Evolutionary conservation across 2,888 invertebrate species (phyloP).

Genomic region (Dryococelus australis): DNA sequence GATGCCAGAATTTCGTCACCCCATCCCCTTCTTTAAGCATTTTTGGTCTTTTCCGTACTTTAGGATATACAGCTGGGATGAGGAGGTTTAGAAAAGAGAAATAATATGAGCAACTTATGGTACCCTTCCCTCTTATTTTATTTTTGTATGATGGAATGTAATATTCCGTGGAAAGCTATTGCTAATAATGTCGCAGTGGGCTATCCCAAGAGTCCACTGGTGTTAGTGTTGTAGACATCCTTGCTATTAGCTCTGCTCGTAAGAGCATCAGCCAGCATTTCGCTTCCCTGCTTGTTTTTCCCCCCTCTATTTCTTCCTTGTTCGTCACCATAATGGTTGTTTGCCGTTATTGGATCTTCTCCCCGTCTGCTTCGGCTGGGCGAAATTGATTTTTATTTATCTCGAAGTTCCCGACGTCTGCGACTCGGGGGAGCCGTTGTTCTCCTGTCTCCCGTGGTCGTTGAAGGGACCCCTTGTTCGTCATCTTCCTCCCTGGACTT

Average conservation of each 20-base stretch:
- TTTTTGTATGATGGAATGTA: too few relatives aligned
- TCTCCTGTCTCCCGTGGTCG: neutral
- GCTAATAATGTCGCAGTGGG: too few relatives aligned
- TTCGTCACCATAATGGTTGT: neutral
- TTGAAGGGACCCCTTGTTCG: neutral
- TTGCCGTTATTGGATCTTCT: constrained; percentile 4
- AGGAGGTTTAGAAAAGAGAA: too few relatives aligned
- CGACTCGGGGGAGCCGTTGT: neutral
- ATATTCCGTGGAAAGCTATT: too few relatives aligned
- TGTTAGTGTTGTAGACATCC: too few relatives aligned
- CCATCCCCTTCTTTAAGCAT: too few relatives aligned
- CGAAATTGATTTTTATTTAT: constrained; percentile 16
- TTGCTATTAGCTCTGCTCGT: neutral
- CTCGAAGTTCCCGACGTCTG: neutral
- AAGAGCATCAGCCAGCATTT: neutral
- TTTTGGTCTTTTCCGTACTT: too few relatives aligned
- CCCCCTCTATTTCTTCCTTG: neutral
- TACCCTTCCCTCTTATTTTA: too few relatives aligned
- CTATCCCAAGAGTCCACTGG: too few relatives aligned
- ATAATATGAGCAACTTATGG: too few relatives aligned
- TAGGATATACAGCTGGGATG: too few relatives aligned
- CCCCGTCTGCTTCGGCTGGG: neutral
- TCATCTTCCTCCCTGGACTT: neutral
- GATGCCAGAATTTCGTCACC: too few relatives aligned
- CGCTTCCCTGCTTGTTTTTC: neutral